These are phyloP conservation scores for Lycocerus yunnanus DNA, from an alignment of 2,888 invertebrate genomes.

Conservation along the genomic window DNA sequence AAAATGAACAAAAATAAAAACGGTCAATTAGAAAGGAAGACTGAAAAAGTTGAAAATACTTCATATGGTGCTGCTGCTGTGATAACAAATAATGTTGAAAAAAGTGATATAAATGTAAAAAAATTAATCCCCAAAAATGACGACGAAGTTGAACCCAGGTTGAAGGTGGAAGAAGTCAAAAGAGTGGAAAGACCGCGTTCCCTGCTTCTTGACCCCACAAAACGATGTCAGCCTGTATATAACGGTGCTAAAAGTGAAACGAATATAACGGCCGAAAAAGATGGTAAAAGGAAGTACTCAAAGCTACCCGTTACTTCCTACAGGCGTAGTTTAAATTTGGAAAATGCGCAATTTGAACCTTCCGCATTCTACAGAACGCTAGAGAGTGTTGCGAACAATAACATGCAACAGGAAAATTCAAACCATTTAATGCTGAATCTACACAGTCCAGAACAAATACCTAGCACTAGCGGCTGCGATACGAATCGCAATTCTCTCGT, in stretches of 20 bases:
- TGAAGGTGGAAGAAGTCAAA: slow-evolving; percentile 32
- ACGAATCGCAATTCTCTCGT: slow-evolving; percentile 56
- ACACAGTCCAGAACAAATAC: slow-evolving; percentile 42
- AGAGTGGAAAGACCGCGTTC: slow-evolving; percentile 61
- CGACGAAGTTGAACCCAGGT: not conserved
- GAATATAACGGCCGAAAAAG: slow-evolving; percentile 33
- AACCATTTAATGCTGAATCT: slow-evolving; percentile 67
- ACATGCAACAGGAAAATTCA: slow-evolving; percentile 30
- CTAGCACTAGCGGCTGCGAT: slow-evolving; percentile 34
- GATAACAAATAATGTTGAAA: slow-evolving; percentile 28
- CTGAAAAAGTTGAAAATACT: slow-evolving; percentile 25
- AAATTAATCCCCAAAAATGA: slow-evolving; percentile 18
- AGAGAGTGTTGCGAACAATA: slow-evolving; percentile 5
- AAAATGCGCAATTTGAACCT: slow-evolving; percentile 41
- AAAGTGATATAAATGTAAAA: slow-evolving; percentile 36
- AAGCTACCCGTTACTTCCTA: slow-evolving; percentile 51
- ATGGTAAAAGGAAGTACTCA: slow-evolving; percentile 43
- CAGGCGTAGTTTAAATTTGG: slow-evolving; percentile 52
- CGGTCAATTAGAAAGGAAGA: slow-evolving; percentile 30
- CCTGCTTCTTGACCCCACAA: slow-evolving; percentile 61
- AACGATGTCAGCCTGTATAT: slow-evolving; percentile 57
- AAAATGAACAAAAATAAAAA: slow-evolving; percentile 32
- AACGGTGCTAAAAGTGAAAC: slow-evolving; percentile 58
- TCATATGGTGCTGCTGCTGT: slow-evolving; percentile 36
- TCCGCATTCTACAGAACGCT: slow-evolving; percentile 36